Evolutionary conservation across 2,797 vertebrate genomes (phyloP), one percentile per base, ranked within the genome.

Genomic region (Tokudaia muenninki): DNA sequence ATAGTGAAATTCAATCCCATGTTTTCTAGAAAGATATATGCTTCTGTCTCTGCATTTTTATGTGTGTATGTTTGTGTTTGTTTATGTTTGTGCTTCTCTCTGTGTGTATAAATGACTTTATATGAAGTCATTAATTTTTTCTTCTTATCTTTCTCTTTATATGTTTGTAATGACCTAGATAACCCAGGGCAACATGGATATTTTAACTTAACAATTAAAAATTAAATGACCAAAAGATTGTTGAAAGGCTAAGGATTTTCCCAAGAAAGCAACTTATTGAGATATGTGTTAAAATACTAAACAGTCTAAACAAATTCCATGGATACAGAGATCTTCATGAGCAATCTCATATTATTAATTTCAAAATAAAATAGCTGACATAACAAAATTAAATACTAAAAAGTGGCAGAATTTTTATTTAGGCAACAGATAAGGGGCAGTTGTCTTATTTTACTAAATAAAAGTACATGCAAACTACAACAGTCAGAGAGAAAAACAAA

Each of bases 401-500:
- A 90, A 84, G 1, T 88, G 34, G 5, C 11, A 70, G 16, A 70
- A 31, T 13, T 12, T 65, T 79, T 50, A 55, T 7, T 4, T 41
- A 78, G 31, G 24, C 59, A 44, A 89, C 77, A 77, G 26, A 44
- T 0, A 95, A 78, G 3, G 41, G 4, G 2, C n/a, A 12, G 5
- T 2, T 96, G 96, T 96, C 89, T 31, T 0, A 3, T 94, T 97
- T 92, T 74, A 41, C 0, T 94, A 98, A 87, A 89, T 97, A 91
- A 97, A 96, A 90, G 57, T 74, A 13, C 70, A 55, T 94, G 4
- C 80, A 96, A 96, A 72, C 94, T 41, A 91, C 17, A 74, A 72
- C 67, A 96, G 19, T 95, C 59, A 95, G 94, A 0, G 52, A 78
- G 50, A 50, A 41, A 95, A 98, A 98, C 21, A 97, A 95, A 96